Base-by-base conservation (phyloP, 2,113 vertebrate genomes). In the Sminthopsis crassicaudata region DNA sequence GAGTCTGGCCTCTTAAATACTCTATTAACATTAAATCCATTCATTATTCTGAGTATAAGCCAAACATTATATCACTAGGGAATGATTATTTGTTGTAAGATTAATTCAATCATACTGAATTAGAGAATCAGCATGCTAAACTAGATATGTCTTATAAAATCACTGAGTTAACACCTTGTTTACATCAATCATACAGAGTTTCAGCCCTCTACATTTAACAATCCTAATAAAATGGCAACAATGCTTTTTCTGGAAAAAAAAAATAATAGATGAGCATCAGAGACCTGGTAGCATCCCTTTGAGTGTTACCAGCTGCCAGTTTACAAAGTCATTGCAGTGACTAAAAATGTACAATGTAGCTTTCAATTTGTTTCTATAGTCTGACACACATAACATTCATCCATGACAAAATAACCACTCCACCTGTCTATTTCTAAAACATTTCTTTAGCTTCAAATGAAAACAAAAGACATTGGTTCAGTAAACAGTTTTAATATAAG, bases 331-430 rank as follows among this genome's bases (percentile, higher is more conserved):
- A 92, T 91, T 92, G 42, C 88, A 92, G 93, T 94, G 90, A 90
- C 19, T 90, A 60, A 94, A 95, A 95, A 93, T 94, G n/a, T 89
- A 97, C 93, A 97, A 92, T 91, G 57, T 55, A 96, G 53, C 19
- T 92, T 95, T 96, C 97, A 94, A 97, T 97, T 96, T 94, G 36
- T 91, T 95, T 48, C 92, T 89, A 91, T 14, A 53, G 53, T 96
- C 93, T 96, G 22, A 60, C 95, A 90, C 96, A 4, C 42, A 96
- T 92, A 54, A 93, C 27, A 94, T 53, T 91, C 90, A 95, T 67
- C 67, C 76, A 46, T 91, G 90, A 92, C 50, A 93, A 57, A 91
- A 57, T 46, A 25, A 27, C 19, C 5, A 95, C 25, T 54, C 27
- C 51, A 95, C 90, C 94, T 97, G 94, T 91, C 48, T 11, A 52